Evolutionary conservation across 2,113 vertebrate genomes (phyloP), one percentile per base, ranked within the genome.

Genomic region (Megalops atlanticus): DNA sequence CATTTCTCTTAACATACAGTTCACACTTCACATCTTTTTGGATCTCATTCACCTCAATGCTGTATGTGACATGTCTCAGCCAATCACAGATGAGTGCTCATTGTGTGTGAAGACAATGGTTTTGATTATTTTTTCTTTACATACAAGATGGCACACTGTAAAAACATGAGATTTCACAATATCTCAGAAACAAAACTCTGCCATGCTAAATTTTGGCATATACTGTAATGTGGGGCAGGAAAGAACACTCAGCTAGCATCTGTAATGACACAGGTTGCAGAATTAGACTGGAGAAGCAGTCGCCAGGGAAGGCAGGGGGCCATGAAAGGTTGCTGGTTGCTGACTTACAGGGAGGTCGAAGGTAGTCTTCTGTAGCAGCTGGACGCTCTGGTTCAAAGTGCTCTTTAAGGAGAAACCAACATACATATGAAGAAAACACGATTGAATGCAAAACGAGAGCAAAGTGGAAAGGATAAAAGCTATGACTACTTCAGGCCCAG

Each of bases 331-430:
- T 43, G 10, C 35, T 35, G 16, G 31, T 1, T 0, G 36, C 41
- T 84, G 64, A 85, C 95, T 94, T 90, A 98, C 98, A 43, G 76
- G 87, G 78, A 98, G 89, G 83, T 95, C 93, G 10, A 87, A 92
- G 14, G 92, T 90, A 0, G 88, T 96, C 81, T 82, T 92, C 79
- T 97, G 92, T 84, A 99, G 91, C 43, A 91, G 86, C 54, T 90
- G 88, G 89, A 98, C 92, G 76, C 92, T 96, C 85, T 95, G 92
- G 89, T 95, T 94, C 89, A 97, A 82, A 21, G 91, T 88, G 21
- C 89, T 94, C 98, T 97, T 39, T 49, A 31, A 86, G 36, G 11
- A 58, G n/a, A 69, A n/a, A 24, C 83, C 38, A 81, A 43, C 4
- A 84, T 39, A 43, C 86, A 54, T n/a, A 14, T 80, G 43, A 74